A percentile compares a stretch with the other conserved stretches of the same genome.
Evolutionary conservation across 2,888 invertebrate species (phyloP).

Genomic region (Nebria salina): DNA sequence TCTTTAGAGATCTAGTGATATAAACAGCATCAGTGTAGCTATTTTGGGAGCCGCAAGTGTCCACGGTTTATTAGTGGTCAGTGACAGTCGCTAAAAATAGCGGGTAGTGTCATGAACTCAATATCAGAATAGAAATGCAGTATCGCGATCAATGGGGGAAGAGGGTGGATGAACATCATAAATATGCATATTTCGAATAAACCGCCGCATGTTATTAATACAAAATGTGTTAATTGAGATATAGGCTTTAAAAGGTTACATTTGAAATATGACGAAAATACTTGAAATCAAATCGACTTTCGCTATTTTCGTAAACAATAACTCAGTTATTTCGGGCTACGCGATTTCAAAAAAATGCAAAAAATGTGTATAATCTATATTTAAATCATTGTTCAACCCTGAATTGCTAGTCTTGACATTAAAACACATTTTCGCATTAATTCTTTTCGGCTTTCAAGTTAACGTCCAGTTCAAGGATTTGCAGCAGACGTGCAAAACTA

Average conservation of each 20-base stretch:
- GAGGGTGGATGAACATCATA: neutral
- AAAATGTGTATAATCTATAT: neutral
- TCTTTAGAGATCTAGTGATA: slow-evolving; percentile 17
- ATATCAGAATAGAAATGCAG: slow-evolving; percentile 40
- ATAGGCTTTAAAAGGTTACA: too few species aligned
- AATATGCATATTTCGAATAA: too few species aligned
- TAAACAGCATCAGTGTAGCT: slow-evolving; percentile 29
- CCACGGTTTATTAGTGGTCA: slow-evolving; percentile 47
- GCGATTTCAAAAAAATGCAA: neutral
- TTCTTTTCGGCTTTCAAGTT: neutral
- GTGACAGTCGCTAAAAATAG: slow-evolving; percentile 41
- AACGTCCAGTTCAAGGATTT: neutral
- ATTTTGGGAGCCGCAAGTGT: slow-evolving; percentile 41
- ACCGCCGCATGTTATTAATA: too few species aligned
- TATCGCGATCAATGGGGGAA: neutral
- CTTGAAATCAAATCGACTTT: neutral
- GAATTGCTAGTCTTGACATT: neutral
- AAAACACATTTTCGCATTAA: neutral
- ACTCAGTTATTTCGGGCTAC: neutral
- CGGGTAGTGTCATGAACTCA: slow-evolving; percentile 43
- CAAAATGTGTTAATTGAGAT: too few species aligned
- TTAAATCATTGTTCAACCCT: neutral
- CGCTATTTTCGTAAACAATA: neutral
- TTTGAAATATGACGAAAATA: neutral
- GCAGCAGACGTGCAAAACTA: neutral